These are phyloP conservation scores for Caretta caretta DNA, from an alignment of 2,113 vertebrate genomes.

Conservation along the genomic window DNA sequence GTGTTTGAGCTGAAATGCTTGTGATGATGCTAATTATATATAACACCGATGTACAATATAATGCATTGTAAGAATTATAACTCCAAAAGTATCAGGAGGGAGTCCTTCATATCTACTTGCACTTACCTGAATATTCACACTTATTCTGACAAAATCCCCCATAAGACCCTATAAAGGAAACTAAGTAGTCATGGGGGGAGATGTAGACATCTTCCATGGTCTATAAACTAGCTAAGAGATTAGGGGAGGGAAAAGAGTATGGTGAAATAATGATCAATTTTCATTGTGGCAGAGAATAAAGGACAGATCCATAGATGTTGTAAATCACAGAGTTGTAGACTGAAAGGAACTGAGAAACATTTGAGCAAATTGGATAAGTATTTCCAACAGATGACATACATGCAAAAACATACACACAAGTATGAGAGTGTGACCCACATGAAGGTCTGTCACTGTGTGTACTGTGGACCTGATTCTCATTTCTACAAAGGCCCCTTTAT, in stretches of 20 bases:
- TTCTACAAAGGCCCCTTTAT: background rate
- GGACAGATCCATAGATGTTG: too few relatives aligned
- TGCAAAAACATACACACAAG: background rate
- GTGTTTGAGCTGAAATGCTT: too few relatives aligned
- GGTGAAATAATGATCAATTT: too few relatives aligned
- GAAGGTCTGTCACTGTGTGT: background rate
- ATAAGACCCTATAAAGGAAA: background rate
- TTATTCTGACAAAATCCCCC: background rate
- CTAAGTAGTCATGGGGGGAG: background rate
- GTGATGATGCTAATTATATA: too few relatives aligned
- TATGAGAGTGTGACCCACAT: background rate
- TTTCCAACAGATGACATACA: background rate
- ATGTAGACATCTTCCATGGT: background rate
- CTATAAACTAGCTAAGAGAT: too few relatives aligned
- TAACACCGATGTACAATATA: too few relatives aligned
- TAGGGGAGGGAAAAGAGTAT: too few relatives aligned
- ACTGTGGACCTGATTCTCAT: background rate
- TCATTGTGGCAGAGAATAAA: too few relatives aligned
- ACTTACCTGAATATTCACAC: background rate
- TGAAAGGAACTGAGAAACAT: background rate
- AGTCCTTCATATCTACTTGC: background rate
- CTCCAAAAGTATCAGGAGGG: background rate
- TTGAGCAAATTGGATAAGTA: background rate
- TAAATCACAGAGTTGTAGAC: too few relatives aligned
- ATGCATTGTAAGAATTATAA: too few relatives aligned